phyloP scores from a whole-genome alignment of 1,140 invertebrate genomes.

The Campoletis sonorensis region DNA sequence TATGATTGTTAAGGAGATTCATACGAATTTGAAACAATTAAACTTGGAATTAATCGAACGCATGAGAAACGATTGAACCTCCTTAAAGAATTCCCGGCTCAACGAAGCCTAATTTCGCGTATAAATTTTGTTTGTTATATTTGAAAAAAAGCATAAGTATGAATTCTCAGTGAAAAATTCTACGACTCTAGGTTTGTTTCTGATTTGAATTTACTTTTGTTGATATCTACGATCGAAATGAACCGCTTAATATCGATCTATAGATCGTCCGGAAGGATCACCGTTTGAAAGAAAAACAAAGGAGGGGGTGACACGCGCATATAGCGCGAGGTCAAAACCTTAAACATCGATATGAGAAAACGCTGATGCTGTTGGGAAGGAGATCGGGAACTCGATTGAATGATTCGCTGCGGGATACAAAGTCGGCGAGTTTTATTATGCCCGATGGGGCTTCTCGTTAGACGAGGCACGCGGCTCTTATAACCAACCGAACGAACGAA shows the following conservation, averaged over 20 bases:
- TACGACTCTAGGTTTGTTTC: neutral
- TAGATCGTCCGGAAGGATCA: neutral
- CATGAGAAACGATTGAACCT: too few relatives aligned
- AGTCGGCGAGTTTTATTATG: conserved; percentile 61
- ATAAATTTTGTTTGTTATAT: neutral
- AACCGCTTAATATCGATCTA: neutral
- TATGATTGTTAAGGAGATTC: too few relatives aligned
- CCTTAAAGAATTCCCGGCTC: too few relatives aligned
- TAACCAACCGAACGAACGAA: conserved; percentile 34
- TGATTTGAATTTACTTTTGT: too few relatives aligned
- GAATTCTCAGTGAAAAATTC: too few relatives aligned
- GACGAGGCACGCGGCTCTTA: neutral
- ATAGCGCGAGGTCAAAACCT: conserved; percentile 40
- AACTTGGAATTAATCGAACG: too few relatives aligned
- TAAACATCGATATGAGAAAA: conserved; percentile 36
- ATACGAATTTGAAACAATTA: too few relatives aligned
- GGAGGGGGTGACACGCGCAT: neutral
- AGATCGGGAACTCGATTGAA: conserved; percentile 59
- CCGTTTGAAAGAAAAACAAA: neutral
- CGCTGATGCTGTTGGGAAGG: conserved; percentile 42
- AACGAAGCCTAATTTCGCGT: neutral
- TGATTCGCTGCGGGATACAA: conserved; percentile 62
- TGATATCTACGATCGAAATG: too few relatives aligned
- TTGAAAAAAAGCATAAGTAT: too few relatives aligned
- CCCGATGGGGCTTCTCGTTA: conserved; percentile 55